Conservation (phyloP, 2,888 invertebrate species). For the Scrobipalpa costella region DNA sequence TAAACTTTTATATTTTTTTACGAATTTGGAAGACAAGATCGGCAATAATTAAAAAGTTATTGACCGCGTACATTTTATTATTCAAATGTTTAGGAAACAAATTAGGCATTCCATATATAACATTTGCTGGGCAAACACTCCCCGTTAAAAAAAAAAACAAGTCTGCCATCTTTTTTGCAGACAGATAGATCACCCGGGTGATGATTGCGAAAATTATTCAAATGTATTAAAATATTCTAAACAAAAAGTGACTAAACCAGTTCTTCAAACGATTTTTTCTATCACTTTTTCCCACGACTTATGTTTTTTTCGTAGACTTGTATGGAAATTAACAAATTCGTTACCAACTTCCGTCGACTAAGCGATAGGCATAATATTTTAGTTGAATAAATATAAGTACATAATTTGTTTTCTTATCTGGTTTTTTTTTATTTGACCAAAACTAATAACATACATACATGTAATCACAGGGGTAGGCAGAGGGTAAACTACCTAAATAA, state of each 20-base stretch:
- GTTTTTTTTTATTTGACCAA: not conserved
- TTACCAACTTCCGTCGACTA: not conserved
- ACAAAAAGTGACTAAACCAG: conserved; percentile 10
- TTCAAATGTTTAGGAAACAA: not conserved
- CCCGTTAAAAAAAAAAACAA: not conserved
- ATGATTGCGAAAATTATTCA: conserved; percentile 20
- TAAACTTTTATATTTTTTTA: not conserved
- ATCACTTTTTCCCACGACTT: conserved; percentile 10
- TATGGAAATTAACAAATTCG: conserved; percentile 1
- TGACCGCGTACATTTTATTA: not conserved
- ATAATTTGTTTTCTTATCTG: too few relatives aligned
- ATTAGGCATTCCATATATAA: not conserved
- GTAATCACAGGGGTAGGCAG: too few relatives aligned
- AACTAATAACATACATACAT: too few relatives aligned
- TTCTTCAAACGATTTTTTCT: conserved; percentile 12
- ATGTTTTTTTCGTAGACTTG: not conserved
- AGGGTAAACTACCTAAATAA: too few relatives aligned
- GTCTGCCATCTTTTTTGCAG: not conserved
- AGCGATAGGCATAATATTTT: too few relatives aligned
- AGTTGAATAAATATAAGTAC: too few relatives aligned
- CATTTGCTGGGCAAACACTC: not conserved
- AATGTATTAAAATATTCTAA: not conserved
- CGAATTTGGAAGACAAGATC: not conserved
- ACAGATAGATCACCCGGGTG: conserved; percentile 12
- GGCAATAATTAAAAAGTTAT: not conserved